Evolutionary conservation across 2,888 invertebrate genomes (phyloP).

Genomic region (Rhagonycha lutea): DNA sequence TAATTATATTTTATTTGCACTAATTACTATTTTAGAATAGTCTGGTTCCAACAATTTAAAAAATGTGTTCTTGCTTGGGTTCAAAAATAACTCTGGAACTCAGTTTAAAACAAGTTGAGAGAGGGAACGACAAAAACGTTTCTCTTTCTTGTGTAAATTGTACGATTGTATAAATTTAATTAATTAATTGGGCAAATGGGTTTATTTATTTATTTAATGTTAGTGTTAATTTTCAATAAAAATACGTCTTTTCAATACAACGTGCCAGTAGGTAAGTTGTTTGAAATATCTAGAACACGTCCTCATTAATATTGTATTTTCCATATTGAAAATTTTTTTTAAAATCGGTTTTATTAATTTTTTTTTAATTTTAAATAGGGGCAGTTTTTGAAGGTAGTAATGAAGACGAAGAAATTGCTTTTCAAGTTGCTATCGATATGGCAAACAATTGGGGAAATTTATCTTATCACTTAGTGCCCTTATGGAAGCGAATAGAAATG

Average conservation of each 20-base stretch:
- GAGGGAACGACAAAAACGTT: conserved; percentile 6
- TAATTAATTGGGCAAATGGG: neutral
- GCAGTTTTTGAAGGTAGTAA: conserved; percentile 13
- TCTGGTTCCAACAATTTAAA: conserved; percentile 16
- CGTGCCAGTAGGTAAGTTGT: conserved; percentile 9
- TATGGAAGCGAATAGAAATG: conserved; percentile 7
- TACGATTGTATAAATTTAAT: neutral
- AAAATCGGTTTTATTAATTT: neutral
- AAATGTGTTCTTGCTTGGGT: conserved; percentile 21
- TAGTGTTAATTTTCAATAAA: neutral
- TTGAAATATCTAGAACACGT: neutral
- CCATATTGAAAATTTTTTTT: neutral
- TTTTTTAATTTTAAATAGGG: conserved; percentile 1
- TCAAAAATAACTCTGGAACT: conserved; percentile 21
- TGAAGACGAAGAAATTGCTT: conserved; percentile 19
- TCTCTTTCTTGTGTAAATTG: neutral
- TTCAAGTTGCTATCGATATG: conserved; percentile 17
- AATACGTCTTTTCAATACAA: neutral
- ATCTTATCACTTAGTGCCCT: conserved; percentile 10
- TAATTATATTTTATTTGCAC: neutral
- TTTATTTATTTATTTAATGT: neutral
- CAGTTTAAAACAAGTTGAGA: conserved; percentile 19
- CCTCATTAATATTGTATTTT: neutral
- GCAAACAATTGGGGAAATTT: conserved; percentile 1
- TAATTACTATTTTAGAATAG: neutral